Evolutionary conservation across 2,888 invertebrate species (phyloP).

Genomic region (Andrena minutula): DNA sequence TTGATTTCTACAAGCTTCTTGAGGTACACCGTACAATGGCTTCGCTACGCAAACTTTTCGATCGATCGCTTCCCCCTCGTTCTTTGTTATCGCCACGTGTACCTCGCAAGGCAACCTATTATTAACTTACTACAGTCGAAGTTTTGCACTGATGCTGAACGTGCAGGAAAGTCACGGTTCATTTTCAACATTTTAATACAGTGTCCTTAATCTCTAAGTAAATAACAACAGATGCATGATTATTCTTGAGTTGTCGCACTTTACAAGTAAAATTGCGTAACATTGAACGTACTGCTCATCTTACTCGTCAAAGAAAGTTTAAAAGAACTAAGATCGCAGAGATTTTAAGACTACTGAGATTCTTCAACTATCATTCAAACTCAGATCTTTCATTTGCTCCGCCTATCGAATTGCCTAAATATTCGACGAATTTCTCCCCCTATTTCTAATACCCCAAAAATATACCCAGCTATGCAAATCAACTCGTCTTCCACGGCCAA

Average conservation of each 20-base stretch:
- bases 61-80: conserved; percentile 35
- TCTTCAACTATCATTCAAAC: neutral
- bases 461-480: neutral
- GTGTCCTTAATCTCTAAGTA: no score
- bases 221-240: no score
- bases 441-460: neutral
- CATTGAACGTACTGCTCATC: neutral
- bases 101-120: conserved; percentile 40
- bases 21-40: neutral
- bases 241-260: no score
- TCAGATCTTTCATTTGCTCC: neutral
- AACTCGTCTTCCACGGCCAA: neutral
- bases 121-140: conserved; percentile 49
- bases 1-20: conserved; percentile 3
- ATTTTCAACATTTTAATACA: neutral
- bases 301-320: neutral
- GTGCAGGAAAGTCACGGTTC: conserved; percentile 6
- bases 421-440: neutral
- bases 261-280: no score
- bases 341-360: neutral
- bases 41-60: conserved; percentile 5
- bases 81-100: conserved; percentile 53
- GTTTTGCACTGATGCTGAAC: conserved; percentile 8
- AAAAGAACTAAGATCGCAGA: neutral
- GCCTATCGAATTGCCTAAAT: neutral